Evolutionary conservation across 2,888 invertebrate genomes (phyloP).

Genomic region (Diplolepis rosae): DNA sequence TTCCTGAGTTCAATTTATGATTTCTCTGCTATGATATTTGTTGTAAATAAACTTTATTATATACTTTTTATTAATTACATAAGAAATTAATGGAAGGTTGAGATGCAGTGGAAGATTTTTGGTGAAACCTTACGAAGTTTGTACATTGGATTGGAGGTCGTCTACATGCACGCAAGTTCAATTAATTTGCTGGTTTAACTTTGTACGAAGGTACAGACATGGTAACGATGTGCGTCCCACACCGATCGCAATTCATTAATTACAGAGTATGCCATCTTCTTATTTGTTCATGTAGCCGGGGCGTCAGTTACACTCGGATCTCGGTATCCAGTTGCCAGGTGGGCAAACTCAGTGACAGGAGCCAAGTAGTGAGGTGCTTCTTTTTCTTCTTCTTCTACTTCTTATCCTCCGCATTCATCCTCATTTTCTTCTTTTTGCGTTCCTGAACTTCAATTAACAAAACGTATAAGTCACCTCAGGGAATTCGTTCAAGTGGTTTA

Average conservation of each 20-base stretch:
- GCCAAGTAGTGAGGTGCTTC: background rate
- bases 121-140: background rate
- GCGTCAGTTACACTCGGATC: background rate
- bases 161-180: background rate
- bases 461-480: too few species aligned
- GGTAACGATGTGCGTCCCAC: background rate
- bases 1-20: too few species aligned
- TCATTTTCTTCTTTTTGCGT: background rate
- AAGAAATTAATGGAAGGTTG: too few species aligned
- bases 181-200: slow-evolving; percentile 9
- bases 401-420: slow-evolving; percentile 21
- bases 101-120: too few species aligned
- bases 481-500: too few species aligned
- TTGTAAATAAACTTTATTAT: too few species aligned
- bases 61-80: too few species aligned
- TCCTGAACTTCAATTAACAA: too few species aligned
- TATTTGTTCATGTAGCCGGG: slow-evolving; percentile 30
- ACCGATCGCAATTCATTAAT: slow-evolving; percentile 38
- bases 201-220: background rate
- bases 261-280: slow-evolving; percentile 32
- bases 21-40: too few species aligned
- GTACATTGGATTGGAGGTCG: background rate
- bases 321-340: slow-evolving; percentile 33
- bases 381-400: slow-evolving; percentile 17
- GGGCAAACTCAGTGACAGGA: background rate